Percentiles rank a stretch among this genome's conserved stretches.
These are phyloP conservation scores for Urocolius indicus DNA, from an alignment of 2,113 vertebrate species.

Conservation along the genomic window DNA sequence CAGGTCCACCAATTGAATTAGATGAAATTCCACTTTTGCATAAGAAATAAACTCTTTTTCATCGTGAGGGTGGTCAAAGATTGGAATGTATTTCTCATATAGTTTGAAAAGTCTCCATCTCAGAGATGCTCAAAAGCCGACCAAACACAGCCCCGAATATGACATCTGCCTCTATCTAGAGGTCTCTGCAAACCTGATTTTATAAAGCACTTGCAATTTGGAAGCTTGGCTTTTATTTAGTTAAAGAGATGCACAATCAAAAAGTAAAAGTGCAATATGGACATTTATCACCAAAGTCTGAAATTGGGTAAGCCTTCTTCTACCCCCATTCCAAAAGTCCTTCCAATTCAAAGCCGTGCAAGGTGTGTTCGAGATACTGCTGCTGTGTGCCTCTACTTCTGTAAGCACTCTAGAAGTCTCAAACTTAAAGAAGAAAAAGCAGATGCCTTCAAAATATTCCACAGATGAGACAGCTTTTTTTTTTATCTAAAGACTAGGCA, in stretches of 20 bases:
- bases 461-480: accelerated
- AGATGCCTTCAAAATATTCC: neutral
- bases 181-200: neutral
- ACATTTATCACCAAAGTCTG: neutral
- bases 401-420: neutral
- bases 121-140: neutral
- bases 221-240: neutral
- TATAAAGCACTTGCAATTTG: neutral
- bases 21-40: neutral
- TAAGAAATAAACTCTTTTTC: neutral
- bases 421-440: neutral
- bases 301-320: neutral
- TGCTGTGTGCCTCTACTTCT: neutral
- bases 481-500: neutral
- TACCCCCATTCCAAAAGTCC: neutral
- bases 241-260: neutral
- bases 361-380: neutral
- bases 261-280: neutral
- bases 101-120: neutral
- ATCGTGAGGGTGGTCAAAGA: neutral
- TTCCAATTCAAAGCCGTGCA: neutral
- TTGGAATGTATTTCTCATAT: neutral
- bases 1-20: neutral
- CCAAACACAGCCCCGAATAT: neutral
- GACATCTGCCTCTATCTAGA: neutral